These are phyloP conservation scores for Drosophila bocki DNA, from an alignment of 1,140 invertebrate species.

Conservation along the genomic window DNA sequence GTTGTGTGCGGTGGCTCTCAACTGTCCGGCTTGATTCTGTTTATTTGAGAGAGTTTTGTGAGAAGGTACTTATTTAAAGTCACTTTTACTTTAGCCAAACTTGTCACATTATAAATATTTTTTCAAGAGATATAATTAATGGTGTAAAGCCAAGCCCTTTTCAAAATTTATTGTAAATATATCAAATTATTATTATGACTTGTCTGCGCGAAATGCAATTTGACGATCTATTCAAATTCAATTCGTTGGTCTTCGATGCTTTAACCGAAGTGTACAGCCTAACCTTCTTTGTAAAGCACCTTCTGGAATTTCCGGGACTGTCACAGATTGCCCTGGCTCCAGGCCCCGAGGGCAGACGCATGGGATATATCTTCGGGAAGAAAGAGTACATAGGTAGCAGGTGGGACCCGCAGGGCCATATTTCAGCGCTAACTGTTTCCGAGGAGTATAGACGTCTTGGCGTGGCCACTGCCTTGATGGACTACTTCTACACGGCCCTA, in stretches of 20 bases:
- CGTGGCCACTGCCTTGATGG: slow-evolving; percentile 55
- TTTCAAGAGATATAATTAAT: background rate
- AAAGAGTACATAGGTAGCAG: background rate
- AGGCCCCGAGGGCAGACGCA: slow-evolving; percentile 13
- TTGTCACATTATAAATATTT: background rate
- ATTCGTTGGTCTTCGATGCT: slow-evolving; percentile 55
- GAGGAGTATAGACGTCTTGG: slow-evolving; percentile 49
- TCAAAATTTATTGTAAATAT: background rate
- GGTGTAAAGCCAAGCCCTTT: background rate
- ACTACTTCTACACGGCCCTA: slow-evolving; percentile 11
- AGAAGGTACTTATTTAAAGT: background rate
- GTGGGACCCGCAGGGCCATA: slow-evolving; percentile 34
- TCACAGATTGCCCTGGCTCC: slow-evolving; percentile 38
- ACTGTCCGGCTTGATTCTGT: slow-evolving; percentile 28
- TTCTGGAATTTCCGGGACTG: slow-evolving; percentile 49
- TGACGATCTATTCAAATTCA: slow-evolving; percentile 69
- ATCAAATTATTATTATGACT: slow-evolving; percentile 37
- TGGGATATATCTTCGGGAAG: slow-evolving; percentile 63
- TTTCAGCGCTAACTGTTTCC: slow-evolving; percentile 42
- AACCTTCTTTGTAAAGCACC: slow-evolving; percentile 50
- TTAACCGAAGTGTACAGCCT: slow-evolving; percentile 59
- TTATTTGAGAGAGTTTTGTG: slow-evolving; percentile 9
- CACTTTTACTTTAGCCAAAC: background rate
- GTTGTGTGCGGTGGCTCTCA: slow-evolving; percentile 29
- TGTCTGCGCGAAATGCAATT: slow-evolving; percentile 48